Percentiles rank a stretch among this genome's conserved stretches.
These are phyloP conservation scores for Argopecten irradians DNA, from an alignment of 1,140 invertebrate genomes.

Conservation along the genomic window DNA sequence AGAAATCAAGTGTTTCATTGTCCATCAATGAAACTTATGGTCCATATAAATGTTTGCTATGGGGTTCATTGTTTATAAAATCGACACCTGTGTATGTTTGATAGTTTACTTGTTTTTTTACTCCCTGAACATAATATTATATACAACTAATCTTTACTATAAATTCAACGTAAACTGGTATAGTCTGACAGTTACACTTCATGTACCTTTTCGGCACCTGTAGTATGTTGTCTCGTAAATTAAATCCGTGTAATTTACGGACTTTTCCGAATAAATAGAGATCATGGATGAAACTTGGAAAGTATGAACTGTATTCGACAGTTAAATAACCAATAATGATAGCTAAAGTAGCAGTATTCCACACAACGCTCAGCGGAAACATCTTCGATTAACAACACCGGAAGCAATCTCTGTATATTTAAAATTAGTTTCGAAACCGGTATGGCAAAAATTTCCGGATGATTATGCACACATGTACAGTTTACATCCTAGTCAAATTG, in stretches of 20 bases:
- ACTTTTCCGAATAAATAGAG: constrained; percentile 45
- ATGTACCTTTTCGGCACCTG: constrained; percentile 46
- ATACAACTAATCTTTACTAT: too few relatives aligned
- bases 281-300: background rate
- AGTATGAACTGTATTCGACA: background rate
- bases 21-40: too few relatives aligned
- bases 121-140: too few relatives aligned
- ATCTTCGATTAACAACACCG: background rate
- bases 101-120: too few relatives aligned
- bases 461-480: too few relatives aligned
- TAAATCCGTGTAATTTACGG: background rate
- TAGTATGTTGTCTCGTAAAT: constrained; percentile 23
- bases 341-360: background rate
- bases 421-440: background rate
- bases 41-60: too few relatives aligned
- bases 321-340: background rate
- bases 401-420: background rate
- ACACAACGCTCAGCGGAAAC: background rate
- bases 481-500: too few relatives aligned
- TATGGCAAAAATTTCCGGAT: background rate
- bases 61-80: too few relatives aligned
- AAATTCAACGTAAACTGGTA: too few relatives aligned
- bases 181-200: too few relatives aligned
- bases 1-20: too few relatives aligned
- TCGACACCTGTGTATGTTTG: too few relatives aligned